A percentile compares a stretch with the other conserved stretches of the same genome.
phyloP scores from a whole-genome alignment of 1,140 invertebrate species.

The Elymnias hypermnestra region DNA sequence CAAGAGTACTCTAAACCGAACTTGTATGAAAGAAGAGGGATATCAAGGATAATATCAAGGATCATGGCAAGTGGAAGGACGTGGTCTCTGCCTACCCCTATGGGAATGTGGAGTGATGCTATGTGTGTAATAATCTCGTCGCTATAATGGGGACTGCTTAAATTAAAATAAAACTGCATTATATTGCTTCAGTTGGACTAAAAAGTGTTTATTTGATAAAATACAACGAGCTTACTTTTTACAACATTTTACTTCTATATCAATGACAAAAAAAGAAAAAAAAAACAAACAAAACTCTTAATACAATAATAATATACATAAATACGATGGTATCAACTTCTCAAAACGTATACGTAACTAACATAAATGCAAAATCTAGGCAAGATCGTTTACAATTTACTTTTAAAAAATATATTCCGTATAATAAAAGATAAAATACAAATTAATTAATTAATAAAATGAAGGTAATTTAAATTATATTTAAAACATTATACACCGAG shows the following conservation, averaged over 20 bases:
- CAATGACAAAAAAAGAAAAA: slow-evolving; percentile 69
- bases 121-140: too few species aligned
- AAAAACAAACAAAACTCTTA: slow-evolving; percentile 72
- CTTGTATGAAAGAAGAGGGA: too few species aligned
- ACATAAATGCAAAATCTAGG: slow-evolving; percentile 73
- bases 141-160: too few species aligned
- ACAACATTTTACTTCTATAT: slow-evolving; percentile 76
- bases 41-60: too few species aligned
- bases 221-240: slow-evolving; percentile 76
- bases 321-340: slow-evolving; percentile 74
- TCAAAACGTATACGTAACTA: slow-evolving; percentile 69
- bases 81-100: too few species aligned
- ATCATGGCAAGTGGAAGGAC: too few species aligned
- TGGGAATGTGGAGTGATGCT: too few species aligned
- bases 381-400: slow-evolving; percentile 67
- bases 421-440: slow-evolving; percentile 48
- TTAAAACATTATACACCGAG: slow-evolving; percentile 61
- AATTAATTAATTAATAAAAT: not conserved
- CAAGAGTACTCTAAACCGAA: too few species aligned
- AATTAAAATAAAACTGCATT: slow-evolving; percentile 58
- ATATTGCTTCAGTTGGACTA: slow-evolving; percentile 75
- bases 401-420: slow-evolving; percentile 53
- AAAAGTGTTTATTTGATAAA: slow-evolving; percentile 76
- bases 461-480: slow-evolving; percentile 35
- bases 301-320: slow-evolving; percentile 71